Percentiles rank a stretch among this genome's conserved stretches.
Conservation (phyloP, 2,113 vertebrate genomes). For the Pteruthius melanotis region DNA sequence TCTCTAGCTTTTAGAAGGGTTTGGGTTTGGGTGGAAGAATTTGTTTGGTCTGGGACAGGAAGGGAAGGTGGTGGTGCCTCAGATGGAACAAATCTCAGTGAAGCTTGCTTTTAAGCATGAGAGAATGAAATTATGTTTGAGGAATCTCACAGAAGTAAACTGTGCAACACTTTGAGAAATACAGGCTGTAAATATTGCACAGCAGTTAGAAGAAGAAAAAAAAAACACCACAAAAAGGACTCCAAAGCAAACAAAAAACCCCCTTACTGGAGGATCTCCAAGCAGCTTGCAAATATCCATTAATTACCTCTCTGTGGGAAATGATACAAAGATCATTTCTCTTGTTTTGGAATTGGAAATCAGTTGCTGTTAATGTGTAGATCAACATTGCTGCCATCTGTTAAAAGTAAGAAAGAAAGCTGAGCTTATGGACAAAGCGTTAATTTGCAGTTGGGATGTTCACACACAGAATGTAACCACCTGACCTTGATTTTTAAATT, state of each 20-base stretch:
- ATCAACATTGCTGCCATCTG: conserved; percentile 10
- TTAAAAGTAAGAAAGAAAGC: background rate
- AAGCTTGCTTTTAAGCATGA: background rate
- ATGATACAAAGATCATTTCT: conserved; percentile 24
- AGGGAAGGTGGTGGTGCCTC: background rate
- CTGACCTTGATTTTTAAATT: background rate
- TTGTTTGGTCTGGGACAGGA: background rate
- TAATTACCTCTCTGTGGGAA: conserved; percentile 40
- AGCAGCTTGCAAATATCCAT: conserved; percentile 32
- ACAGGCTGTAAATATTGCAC: background rate
- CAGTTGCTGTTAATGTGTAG: background rate
- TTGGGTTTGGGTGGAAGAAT: background rate
- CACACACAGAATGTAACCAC: background rate
- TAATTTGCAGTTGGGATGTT: background rate
- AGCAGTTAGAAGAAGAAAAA: background rate
- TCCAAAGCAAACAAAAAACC: background rate
- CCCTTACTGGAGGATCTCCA: background rate
- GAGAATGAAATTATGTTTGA: background rate
- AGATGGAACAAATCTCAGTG: background rate
- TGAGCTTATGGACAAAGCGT: background rate
- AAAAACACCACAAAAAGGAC: background rate
- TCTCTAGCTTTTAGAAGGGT: background rate
- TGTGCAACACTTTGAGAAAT: background rate
- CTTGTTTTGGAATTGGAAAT: conserved; percentile 24
- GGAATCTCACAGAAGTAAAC: background rate